Evolutionary conservation across 2,888 invertebrate genomes (phyloP), one percentile per base, ranked within the genome.

Genomic region (Nymphalis urticae): DNA sequence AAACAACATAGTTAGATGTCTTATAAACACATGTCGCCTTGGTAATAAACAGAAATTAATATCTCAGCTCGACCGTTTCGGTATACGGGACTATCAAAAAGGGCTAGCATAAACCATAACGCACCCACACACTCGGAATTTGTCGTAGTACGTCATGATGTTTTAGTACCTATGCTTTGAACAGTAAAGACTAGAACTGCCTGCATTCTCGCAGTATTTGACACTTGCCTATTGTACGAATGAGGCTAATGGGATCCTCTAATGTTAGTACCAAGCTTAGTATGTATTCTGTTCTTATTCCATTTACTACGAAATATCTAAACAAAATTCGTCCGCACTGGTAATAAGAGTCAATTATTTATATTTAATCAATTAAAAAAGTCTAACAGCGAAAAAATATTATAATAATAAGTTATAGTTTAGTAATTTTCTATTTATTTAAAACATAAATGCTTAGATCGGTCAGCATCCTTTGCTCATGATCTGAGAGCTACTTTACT

Each of bases 1-100:
- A 87, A 88, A 88, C 87, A 88, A 88, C 87, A 88, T 85, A 88
- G 87, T 89, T 85, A 87, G 87, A 84, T 88, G 85, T 87, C 87
- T 89, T 88, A 85, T 85, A 86, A 86, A 82, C 88, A 88, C 87
- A 90, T 90, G 89, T 87, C 82, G 82, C 85, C 83, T 82, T 82
- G 76, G 84, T 85, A 85, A 86, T 90, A 90, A 88, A 88, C 80
- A 85, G 84, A 86, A 85, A 90, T 90, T 90, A 90, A 90, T 90
- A 89, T 85, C 83, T 62, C 69, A 64, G 66, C 62, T 65, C 73
- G 72, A 66, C 69, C 71, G 67, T 72, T 72, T 66, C 69, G 64
- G 71, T 72, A 72, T 72, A 72, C 65, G 69, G 66, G 69, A 72
- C 72, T 72, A 75, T 75, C 75, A 74, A 75, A 72, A 75, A 72